A percentile compares a stretch with the other conserved stretches of the same genome.
Conservation (phyloP, 2,888 invertebrate species). For the Neocrepidodera transversa region DNA sequence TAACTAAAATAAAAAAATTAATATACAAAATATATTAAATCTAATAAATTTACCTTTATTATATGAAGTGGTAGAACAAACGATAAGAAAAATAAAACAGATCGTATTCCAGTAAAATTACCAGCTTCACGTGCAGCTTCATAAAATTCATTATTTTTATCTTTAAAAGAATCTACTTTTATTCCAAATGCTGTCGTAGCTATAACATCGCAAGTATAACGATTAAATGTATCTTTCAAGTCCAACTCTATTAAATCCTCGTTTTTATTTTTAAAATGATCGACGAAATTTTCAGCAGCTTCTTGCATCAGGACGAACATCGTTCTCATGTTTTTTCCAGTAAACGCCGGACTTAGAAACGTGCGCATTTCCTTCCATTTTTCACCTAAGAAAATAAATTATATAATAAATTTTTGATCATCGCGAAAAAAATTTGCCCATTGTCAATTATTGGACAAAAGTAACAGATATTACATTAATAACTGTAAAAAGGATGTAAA, state of each 20-base stretch:
- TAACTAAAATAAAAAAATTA: neutral
- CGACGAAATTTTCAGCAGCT: neutral
- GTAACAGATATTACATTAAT: too few relatives aligned
- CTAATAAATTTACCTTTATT: neutral
- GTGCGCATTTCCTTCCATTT: neutral
- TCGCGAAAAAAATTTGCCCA: too few relatives aligned
- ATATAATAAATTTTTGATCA: too few relatives aligned
- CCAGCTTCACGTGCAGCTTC: neutral
- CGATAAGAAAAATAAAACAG: neutral
- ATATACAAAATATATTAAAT: too few relatives aligned
- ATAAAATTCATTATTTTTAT: neutral
- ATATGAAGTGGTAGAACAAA: neutral
- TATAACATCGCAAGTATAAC: conserved; percentile 4
- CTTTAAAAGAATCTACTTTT: neutral
- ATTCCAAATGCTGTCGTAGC: neutral
- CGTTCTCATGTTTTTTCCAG: neutral
- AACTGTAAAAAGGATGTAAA: too few relatives aligned
- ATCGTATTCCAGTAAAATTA: neutral
- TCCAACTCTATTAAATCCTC: neutral
- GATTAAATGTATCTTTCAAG: neutral
- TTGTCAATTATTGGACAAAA: too few relatives aligned
- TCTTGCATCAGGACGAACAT: conserved; percentile 8
- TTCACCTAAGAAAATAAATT: neutral
- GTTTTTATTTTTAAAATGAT: neutral
- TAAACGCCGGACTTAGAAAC: neutral